Evolutionary conservation across 1,140 invertebrate species (phyloP), one percentile per base, ranked within the genome.

Genomic region (Pissodes strobi): DNA sequence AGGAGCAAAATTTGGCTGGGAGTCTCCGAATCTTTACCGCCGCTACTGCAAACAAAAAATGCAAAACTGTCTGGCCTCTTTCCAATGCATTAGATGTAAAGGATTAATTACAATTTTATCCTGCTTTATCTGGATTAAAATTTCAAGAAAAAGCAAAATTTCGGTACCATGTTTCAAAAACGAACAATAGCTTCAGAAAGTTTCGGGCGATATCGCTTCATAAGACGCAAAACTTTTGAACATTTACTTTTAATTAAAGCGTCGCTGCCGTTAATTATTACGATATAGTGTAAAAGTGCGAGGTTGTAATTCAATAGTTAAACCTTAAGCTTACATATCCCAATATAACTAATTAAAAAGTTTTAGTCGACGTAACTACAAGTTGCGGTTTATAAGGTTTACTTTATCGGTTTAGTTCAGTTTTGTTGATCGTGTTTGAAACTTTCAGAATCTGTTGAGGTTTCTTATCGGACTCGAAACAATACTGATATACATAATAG

Each of bases 341-440:
- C 55, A 58, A 43, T 49, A 60, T 12, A 60, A 60, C 57, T 60
- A 60, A 60, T 60, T 60, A 60, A 60, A 60, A 60, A 60, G 57
- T 60, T 60, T 60, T 43, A 23, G 19, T 57, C 10, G 17, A 17
- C 34, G 25, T 17, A 60, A 55, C 34, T 55, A 55, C 37, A 60
- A 49, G 25, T 49, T 60, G 43, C 22, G 43, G 57, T 51, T 60
- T 60, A 27, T 60, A 27, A 60, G 22, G 22, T 39, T 17, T 43
- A 57, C 53, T 57, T 57, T 57, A 57, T 25, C 30, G 49, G 23
- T 27, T 34, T 15, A 52, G 23, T 30, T 52, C 15, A 22, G 46
- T 49, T 49, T 23, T 49, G 46, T 18, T 49, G 25, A 49, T 49
- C 25, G 46, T 49, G 21, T 49, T 25, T 22, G 18, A 25, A 49